Evolutionary conservation across 2,888 invertebrate species (phyloP).

Genomic region (Troides oblongomaculatus): DNA sequence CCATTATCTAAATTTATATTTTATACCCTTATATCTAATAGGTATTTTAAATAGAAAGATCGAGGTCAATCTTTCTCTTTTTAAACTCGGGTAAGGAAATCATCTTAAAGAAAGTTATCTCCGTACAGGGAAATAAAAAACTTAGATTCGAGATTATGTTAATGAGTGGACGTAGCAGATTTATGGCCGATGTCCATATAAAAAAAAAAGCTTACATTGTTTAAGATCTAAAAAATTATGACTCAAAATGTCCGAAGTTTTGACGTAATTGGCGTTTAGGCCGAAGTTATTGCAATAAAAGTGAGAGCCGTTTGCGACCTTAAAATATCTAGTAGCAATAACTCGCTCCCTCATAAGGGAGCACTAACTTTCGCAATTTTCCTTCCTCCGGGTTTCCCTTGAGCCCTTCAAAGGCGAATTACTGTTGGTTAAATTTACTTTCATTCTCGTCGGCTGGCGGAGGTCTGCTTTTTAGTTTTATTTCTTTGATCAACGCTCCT

Average conservation of each 20-base stretch:
- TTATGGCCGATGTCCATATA: conserved; percentile 2
- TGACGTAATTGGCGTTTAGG: conserved; percentile 48
- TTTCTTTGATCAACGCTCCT: conserved; percentile 75
- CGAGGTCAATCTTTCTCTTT: too few species aligned
- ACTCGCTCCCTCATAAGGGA: conserved; percentile 66
- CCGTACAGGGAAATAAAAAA: too few species aligned
- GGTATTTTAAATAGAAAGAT: too few species aligned
- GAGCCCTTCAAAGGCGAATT: conserved; percentile 75
- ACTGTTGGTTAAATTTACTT: conserved; percentile 77
- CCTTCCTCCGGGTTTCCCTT: conserved; percentile 60
- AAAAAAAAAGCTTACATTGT: conserved; percentile 8
- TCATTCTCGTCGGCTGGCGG: conserved; percentile 58
- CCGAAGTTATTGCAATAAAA: conserved; percentile 45
- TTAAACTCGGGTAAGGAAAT: too few species aligned
- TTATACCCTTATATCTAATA: too few species aligned
- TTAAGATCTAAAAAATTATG: conserved; percentile 31
- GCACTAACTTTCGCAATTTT: conserved; percentile 77
- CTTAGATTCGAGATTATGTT: too few species aligned
- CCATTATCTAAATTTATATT: too few species aligned
- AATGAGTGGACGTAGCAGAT: conserved; percentile 3
- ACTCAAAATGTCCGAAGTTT: conserved; percentile 37
- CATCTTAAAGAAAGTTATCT: too few species aligned
- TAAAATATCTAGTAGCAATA: conserved; percentile 60
- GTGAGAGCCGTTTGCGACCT: conserved; percentile 43
- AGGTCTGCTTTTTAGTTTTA: conserved; percentile 74